Evolutionary conservation across 2,888 invertebrate genomes (phyloP).

Genomic region (Lamellibrachia columna): DNA sequence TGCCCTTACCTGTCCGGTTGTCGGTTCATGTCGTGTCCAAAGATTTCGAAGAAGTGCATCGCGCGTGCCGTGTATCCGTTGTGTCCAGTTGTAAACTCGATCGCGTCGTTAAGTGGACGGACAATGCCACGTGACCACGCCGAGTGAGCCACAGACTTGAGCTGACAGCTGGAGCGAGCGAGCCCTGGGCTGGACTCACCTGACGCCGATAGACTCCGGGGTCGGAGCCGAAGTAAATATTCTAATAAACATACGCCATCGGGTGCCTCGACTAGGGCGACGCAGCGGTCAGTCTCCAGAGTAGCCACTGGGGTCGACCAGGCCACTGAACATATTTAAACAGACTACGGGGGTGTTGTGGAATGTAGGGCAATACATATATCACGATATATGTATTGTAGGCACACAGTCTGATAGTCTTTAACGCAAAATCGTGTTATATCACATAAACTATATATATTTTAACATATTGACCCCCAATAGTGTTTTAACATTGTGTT

Average conservation of each 20-base stretch:
- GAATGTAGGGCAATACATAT: neutral
- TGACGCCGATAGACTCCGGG: neutral
- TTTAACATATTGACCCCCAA: no score
- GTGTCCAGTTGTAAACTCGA: neutral
- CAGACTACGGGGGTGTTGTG: neutral
- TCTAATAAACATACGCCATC: neutral
- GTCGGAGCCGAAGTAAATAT: neutral
- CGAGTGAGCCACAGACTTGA: neutral
- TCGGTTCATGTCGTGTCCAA: neutral
- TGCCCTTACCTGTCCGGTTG: neutral
- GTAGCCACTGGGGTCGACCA: neutral
- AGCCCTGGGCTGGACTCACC: neutral
- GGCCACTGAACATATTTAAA: neutral
- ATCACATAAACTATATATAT: no score
- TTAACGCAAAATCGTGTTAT: no score
- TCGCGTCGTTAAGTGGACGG: neutral
- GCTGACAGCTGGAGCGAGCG: neutral
- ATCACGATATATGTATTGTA: no score
- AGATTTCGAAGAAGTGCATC: neutral
- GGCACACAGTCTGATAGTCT: no score
- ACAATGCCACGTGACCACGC: neutral
- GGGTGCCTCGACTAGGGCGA: neutral
- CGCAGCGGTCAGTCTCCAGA: neutral
- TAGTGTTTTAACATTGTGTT: no score
- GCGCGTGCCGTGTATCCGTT: neutral